A percentile compares a stretch with the other conserved stretches of the same genome.
Conservation (phyloP, 2,113 vertebrate genomes). For the Thinocorus orbignyianus region DNA sequence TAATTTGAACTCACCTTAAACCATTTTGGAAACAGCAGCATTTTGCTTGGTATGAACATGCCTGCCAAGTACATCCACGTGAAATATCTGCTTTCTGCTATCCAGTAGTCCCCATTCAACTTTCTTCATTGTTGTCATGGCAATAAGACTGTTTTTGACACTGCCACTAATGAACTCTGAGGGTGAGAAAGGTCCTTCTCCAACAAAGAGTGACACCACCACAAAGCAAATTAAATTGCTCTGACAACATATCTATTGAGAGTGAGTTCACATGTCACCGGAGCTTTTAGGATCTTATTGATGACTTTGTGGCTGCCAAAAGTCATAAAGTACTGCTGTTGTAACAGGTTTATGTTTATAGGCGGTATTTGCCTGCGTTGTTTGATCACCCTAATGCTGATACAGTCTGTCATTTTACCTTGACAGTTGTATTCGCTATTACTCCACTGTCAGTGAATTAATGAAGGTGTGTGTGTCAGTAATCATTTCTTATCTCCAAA, state of each 20-base stretch:
- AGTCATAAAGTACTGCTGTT: conserved; percentile 25
- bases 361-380: not conserved
- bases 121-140: conserved; percentile 51
- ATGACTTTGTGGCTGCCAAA: conserved; percentile 42
- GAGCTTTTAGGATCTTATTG: conserved; percentile 64
- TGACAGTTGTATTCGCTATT: not conserved
- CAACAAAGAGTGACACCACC: conserved; percentile 45
- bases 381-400: conserved; percentile 38
- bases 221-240: conserved; percentile 65
- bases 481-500: conserved; percentile 28
- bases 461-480: conserved; percentile 39
- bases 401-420: conserved; percentile 39
- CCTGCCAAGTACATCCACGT: not conserved
- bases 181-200: conserved; percentile 47
- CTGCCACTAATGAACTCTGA: conserved; percentile 52
- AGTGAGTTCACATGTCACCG: conserved; percentile 45
- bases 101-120: conserved; percentile 26
- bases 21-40: not conserved
- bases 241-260: conserved; percentile 52
- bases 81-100: conserved; percentile 33
- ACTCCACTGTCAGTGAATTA: conserved; percentile 18
- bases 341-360: conserved; percentile 59
- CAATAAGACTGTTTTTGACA: conserved; percentile 52
- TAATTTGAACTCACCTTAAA: not conserved
- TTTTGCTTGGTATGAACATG: not conserved